Percentiles rank a stretch among this genome's conserved stretches.
Evolutionary conservation across 1,140 invertebrate genomes (phyloP).

Genomic region (Cyphomyrmex costatus): DNA sequence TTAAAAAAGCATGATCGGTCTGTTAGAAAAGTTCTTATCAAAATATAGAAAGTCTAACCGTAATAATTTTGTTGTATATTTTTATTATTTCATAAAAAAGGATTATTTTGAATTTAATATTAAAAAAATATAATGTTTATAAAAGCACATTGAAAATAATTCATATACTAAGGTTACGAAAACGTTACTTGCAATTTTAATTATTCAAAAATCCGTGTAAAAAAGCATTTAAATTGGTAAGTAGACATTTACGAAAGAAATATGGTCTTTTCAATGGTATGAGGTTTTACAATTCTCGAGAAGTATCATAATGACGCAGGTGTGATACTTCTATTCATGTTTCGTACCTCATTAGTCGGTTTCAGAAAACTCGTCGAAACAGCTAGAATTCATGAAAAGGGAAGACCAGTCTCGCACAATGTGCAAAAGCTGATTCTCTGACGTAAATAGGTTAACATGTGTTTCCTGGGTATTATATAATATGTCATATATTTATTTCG

Average conservation of each 20-base stretch:
- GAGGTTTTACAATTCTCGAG: conserved; percentile 12
- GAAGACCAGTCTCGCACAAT: not conserved
- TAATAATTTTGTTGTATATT: not conserved
- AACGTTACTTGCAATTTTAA: not conserved
- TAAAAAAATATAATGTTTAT: conserved; percentile 9
- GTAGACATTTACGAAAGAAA: conserved; percentile 5
- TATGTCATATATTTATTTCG: not conserved
- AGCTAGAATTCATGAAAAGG: conserved; percentile 19
- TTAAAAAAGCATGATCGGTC: conserved; percentile 18
- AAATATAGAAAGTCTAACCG: not conserved
- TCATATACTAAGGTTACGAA: not conserved
- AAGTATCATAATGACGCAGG: conserved; percentile 28
- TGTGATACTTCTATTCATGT: conserved; percentile 13
- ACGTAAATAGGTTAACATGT: conserved; percentile 25
- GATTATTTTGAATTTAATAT: not conserved
- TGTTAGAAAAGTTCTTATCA: not conserved
- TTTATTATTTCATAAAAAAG: not conserved
- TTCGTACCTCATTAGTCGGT: conserved; percentile 37
- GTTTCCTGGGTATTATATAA: not conserved
- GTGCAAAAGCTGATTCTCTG: not conserved
- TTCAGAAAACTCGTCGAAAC: conserved; percentile 27
- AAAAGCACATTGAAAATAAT: not conserved
- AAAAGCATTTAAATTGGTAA: not conserved
- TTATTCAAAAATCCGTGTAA: not conserved
- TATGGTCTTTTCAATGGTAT: not conserved